Base-by-base conservation (phyloP, 2,888 invertebrate species). In the Drosophila lacicola region DNA sequence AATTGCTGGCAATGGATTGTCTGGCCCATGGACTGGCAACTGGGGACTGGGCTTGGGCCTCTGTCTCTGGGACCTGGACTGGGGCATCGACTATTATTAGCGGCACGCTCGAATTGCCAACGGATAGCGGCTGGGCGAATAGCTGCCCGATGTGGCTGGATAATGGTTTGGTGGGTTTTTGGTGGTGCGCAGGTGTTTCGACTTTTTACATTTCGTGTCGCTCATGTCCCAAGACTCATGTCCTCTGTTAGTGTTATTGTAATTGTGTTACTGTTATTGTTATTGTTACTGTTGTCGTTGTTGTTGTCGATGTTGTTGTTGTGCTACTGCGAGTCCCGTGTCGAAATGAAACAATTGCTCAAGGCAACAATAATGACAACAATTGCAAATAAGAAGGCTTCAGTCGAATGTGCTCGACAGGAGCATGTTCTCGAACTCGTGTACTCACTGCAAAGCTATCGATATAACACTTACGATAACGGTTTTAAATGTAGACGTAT, bases 21-120 rank as follows among this genome's bases (percentile, higher is more conserved):
- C 74, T 74, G 70, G 53, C 42, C 17, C 29, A 44, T 8, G 69
- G 36, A 11, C 47, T 19, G 14, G 33, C n/a, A 29, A 17, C 41
- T 51, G 45, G 14, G 45, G 14, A 17, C 50, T 49, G 25, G 66
- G 68, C 29, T 46, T 54, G 41, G 29, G 25, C 4, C 21, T 17
- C 45, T 42, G 25, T 11, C n/a, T 25, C 8, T 55, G 37, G 42
- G 29, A 44, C 13, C 10, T 55, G 41, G 63, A 46, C 37, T 46
- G 46, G 25, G 25, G 56, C 39, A 33, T 37, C 50, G 57, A 67
- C 87, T 83, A 86, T 83, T 83, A 88, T 83, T 86, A 88, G 89
- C 70, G 72, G 57, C 87, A 88, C 87, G 83, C 83, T 88, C 64
- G 74, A 68, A 84, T 77, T 80, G 83, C 86, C 42, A 82, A 82